Evolutionary conservation across 2,113 vertebrate genomes (phyloP), one percentile per base, ranked within the genome.

Genomic region (Anseranas semipalmata): DNA sequence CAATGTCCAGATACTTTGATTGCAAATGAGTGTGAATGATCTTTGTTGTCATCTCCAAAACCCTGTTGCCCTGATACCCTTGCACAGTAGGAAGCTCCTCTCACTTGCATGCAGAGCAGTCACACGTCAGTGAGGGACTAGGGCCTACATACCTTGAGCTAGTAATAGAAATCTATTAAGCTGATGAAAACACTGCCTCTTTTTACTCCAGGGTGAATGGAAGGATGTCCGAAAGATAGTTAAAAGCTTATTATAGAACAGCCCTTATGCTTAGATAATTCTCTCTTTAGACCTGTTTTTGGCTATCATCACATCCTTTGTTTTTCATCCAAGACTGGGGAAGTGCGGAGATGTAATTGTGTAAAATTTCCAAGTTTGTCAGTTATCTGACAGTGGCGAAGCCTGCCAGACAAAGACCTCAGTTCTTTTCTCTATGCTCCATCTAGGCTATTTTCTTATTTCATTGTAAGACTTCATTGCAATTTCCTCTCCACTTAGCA

Each of bases 51-150:
- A 27, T 68, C 75, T 70, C 28, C 32, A 78, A 88, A 90, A 22
- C 9, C 8, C 10, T 37, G 25, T 37, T 58, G 53, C 14, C 46
- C 19, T 53, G 27, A 14, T 67, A 63, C 14, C 15, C 1, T 0
- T 19, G n/a, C 28, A 28, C 30, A 24, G 55, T 8, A 70, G 65
- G 15, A 53, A 85, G 21, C 17, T 59, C 30, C 46, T 72, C 20
- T 68, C 48, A 15, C 13, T 37, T 24, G 45, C 0, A 0, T 16
- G 37, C 32, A 33, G 74, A 81, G 48, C 65, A 77, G 55, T 19
- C 28, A 9, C 5, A 11, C 21, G 32, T 32, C 33, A 39, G 15
- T 7, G 20, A 30, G 55, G 48, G 45, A 52, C 32, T 25, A 39
- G 53, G 20, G 20, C 37, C 20, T 16, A 32, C 53, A 30, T 20